Base-by-base conservation (phyloP, 2,888 invertebrate genomes). In the Zonitis immaculata region DNA sequence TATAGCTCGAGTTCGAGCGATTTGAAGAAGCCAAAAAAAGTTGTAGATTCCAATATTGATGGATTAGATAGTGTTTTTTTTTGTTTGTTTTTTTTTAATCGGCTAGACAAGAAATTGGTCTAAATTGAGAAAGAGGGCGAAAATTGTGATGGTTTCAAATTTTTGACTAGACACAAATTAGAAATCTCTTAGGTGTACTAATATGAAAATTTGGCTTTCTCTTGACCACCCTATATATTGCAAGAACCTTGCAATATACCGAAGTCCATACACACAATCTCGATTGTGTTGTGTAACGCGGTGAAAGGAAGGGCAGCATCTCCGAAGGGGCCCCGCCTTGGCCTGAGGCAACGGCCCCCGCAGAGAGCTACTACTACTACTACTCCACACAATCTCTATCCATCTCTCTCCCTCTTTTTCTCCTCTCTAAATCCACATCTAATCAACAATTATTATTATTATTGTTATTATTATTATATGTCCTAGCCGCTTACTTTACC, bases 301-400 rank as follows among this genome's bases (percentile, higher is more conserved):
- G 75, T 74, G 75, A 74, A 74, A 74, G 75, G 75, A 75, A 75
- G 75, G 75, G 75, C 75, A 75, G 69, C 73, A 75, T 75, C 74
- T 74, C 71, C 70, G 64, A 66, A 63, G 69, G 71, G 68, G 68
- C 75, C 72, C 73, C 74, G 73, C 74, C 74, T 70, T 66, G 71
- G 70, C 74, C 73, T 55, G 61, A 59, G 74, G 74, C 74, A 61
- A 56, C 67, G 68, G 70, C 74, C 73, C 74, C 74, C 74, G 74
- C 74, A 73, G 69, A 68, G 69, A 64, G 68, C 66, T 62, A 69
- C 68, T 62, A 69, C 67, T 54, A 64, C 35, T 35, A 16, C 35
- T n/a, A n/a, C n/a, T n/a, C n/a, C n/a, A n/a, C n/a, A 35, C 14
- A 16, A 14, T 18, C 35, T 16, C 35, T 52, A 49, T 51, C 49